These are phyloP conservation scores for Drosophila helvetica DNA, from an alignment of 2,888 invertebrate species.

Conservation along the genomic window DNA sequence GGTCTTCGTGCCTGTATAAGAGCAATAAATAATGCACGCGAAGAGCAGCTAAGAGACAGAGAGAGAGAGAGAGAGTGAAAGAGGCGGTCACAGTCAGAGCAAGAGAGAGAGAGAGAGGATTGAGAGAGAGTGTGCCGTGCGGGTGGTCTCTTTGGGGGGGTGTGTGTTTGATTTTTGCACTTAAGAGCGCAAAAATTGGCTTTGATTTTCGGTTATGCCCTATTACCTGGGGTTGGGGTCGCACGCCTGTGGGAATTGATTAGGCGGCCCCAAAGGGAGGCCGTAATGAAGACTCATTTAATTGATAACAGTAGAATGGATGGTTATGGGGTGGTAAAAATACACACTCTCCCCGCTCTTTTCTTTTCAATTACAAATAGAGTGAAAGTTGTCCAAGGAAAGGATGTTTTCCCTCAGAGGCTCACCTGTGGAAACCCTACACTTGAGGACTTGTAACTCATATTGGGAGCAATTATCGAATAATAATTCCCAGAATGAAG, in stretches of 20 bases:
- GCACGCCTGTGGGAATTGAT: conserved; percentile 26
- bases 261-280: conserved; percentile 24
- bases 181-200: conserved; percentile 70
- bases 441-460: too few species aligned
- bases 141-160: conserved; percentile 48
- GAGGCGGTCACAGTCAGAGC: neutral
- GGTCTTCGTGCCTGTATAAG: conserved; percentile 43
- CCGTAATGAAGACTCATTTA: conserved; percentile 29
- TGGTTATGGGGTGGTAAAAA: neutral
- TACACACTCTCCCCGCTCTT: neutral
- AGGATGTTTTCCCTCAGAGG: too few species aligned
- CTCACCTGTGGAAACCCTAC: neutral
- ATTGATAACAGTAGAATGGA: conserved; percentile 29
- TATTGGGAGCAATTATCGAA: too few species aligned
- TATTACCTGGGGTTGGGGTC: conserved; percentile 9
- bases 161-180: conserved; percentile 64
- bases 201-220: conserved; percentile 58
- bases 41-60: conserved; percentile 37
- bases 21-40: conserved; percentile 55
- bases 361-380: neutral
- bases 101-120: conserved; percentile 17
- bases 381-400: neutral
- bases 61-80: conserved; percentile 27
- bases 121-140: conserved; percentile 18
- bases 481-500: neutral